Evolutionary conservation across 2,113 vertebrate species (phyloP).

Genomic region (Herpailurus yagouaroundi): DNA sequence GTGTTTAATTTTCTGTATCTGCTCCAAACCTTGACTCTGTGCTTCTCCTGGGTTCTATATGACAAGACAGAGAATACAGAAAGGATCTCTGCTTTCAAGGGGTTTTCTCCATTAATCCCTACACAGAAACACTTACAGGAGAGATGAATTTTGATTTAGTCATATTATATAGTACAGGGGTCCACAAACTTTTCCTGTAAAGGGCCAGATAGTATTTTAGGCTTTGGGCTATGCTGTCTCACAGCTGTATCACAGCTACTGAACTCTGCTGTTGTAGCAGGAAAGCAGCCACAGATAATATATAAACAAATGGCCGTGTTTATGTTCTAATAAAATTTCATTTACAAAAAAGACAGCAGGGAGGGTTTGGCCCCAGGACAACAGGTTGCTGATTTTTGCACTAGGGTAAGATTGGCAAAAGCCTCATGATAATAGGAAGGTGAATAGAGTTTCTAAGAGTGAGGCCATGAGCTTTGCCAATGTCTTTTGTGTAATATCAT

Average conservation of each 20-base stretch:
- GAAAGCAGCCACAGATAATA: not conserved
- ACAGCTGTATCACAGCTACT: not conserved
- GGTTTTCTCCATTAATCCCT: not conserved
- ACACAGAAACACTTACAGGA: slow-evolving; percentile 6
- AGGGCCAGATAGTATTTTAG: not conserved
- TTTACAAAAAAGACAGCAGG: not conserved
- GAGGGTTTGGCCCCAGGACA: not conserved
- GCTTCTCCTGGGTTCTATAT: not conserved
- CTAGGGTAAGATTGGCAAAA: not conserved
- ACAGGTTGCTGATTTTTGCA: not conserved
- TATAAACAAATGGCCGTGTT: not conserved
- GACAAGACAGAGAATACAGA: not conserved
- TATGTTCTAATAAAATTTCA: slow-evolving; percentile 43
- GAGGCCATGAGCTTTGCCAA: not conserved
- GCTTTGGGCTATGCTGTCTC: not conserved
- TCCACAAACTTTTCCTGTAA: not conserved
- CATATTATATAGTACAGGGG: not conserved
- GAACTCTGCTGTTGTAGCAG: not conserved
- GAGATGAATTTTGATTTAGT: slow-evolving; percentile 42
- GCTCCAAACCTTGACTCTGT: not conserved
- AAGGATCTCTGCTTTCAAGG: slow-evolving; percentile 10
- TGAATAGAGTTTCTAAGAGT: slow-evolving; percentile 13
- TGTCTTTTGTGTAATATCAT: not conserved
- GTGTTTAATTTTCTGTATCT: slow-evolving; percentile 56
- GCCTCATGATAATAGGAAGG: not conserved